Base-by-base conservation (phyloP, 2,888 invertebrate species). In the Noctua janthina region DNA sequence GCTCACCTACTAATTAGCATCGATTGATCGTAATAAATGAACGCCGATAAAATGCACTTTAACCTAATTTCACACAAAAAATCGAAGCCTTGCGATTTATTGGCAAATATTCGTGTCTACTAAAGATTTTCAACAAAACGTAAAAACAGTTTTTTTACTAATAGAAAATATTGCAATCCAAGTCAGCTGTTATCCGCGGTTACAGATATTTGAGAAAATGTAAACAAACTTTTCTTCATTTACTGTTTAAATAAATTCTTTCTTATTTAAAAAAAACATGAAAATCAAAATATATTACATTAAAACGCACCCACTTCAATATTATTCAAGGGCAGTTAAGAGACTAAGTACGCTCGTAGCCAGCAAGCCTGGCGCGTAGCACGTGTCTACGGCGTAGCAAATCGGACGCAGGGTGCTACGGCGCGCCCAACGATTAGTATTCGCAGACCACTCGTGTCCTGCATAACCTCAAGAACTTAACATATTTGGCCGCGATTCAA, bases 1-100 rank as follows among this genome's bases (percentile, higher is more conserved):
- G 95, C 94, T 96, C 95, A 94, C 95, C 95, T 96, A 93, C 94
- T 95, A 96, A 97, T 96, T 96, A 96, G 95, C 95, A 95, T 94
- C 95, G 94, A 95, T 96, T 96, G 93, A 94, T 94, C 91, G 92
- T 93, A 93, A 83, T 80, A 84, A 86, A 84, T 83, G 74, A 86
- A 84, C 76, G 39, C 56, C 80, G 71, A 68, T 64, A 76, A 82
- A 84, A 84, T 80, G 81, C 82, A 82, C 23, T 84, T 35, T 35
- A 69, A 43, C 35, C 39, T 64, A 39, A 39, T 79, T 76, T 56
- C 15, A 54, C 20, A 29, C 46, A 17, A 39, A 43, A 43, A 56
- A n/a, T 73, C 39, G 20, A 23, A 70, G 6, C 15, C 15, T 70
- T 68, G 17, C 13, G 13, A 54, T 76, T 75, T 66, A 59, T 72